Evolutionary conservation across 2,113 vertebrate genomes (phyloP), one percentile per base, ranked within the genome.

Genomic region (Epinephelus cyanopodus): DNA sequence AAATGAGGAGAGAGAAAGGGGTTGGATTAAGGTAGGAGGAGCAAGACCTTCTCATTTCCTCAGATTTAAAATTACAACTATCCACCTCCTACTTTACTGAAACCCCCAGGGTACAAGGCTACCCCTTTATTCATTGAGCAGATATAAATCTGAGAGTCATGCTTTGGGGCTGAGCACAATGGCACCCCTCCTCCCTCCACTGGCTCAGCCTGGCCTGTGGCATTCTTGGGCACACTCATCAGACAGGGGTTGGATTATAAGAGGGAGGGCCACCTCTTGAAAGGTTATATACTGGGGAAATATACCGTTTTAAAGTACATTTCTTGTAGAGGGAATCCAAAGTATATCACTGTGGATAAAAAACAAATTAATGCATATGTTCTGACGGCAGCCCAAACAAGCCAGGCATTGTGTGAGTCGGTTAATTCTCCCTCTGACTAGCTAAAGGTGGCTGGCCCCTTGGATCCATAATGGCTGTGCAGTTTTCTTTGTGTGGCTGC

Each of bases 61-160:
- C 74, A 48, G 90, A 90, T 63, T 90, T 90, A 84, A 90, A 90
- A 91, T 93, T 81, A 93, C 85, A 92, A 87, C 82, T 74, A 77
- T 84, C 83, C 82, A 87, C 81, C 88, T 89, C 66, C 70, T 73
- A 47, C 77, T 91, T 87, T 60, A 75, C 79, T 42, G 66, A 82
- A 87, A 66, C 87, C 90, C 74, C 77, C 87, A 50, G 93, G 93
- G 86, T 82, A 90, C 77, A 84, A 91, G 85, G 87, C 90, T 65
- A 37, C 67, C 85, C 89, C 86, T 92, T 91, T 82, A 92, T 92
- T 89, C 89, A 92, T 58, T 71, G 84, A 84, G 80, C 65, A 91
- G 91, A 93, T 91, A 94, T 92, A 93, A 93, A 94, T 92, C 92
- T 92, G 84, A 88, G 83, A 91, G 91, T 92, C 89, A 87, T 94